phyloP scores from a whole-genome alignment of 2,888 invertebrate species.

The Agrochola litura region DNA sequence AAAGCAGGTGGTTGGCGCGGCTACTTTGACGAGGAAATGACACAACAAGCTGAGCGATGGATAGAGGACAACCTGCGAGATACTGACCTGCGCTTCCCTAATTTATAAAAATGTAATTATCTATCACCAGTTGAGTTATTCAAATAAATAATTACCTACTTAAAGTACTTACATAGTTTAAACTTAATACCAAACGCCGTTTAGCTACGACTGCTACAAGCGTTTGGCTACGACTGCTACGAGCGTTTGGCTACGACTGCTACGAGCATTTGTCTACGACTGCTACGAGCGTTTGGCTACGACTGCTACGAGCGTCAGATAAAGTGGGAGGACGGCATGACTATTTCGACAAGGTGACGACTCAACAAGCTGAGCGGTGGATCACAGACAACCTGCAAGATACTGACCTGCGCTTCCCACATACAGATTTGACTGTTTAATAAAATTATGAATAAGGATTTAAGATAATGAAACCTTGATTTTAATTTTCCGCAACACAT shows the following conservation, averaged over 20 bases:
- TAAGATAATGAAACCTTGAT: not conserved
- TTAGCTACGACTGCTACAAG: not conserved
- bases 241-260: not conserved
- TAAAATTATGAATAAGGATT: not conserved
- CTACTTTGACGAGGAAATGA: slow-evolving; percentile 93
- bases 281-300: not conserved
- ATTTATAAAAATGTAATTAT: not conserved
- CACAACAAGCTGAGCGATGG: slow-evolving; percentile 92
- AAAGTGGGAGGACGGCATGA: no score
- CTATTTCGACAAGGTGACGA: slow-evolving; percentile 88
- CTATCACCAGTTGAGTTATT: not conserved
- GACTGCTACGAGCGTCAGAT: not conserved
- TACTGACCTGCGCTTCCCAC: slow-evolving; percentile 71
- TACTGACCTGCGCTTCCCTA: slow-evolving; percentile 91
- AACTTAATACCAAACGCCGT: no score
- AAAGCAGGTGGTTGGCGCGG: slow-evolving; percentile 93
- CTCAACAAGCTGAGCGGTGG: slow-evolving; percentile 91
- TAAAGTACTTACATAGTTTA: not conserved
- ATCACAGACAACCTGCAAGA: slow-evolving; percentile 89
- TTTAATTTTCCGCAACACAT: not conserved
- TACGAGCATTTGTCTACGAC: not conserved
- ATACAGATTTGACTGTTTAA: slow-evolving; percentile 21
- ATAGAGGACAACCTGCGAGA: slow-evolving; percentile 91
- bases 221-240: not conserved
- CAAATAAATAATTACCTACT: not conserved